A percentile compares a stretch with the other conserved stretches of the same genome.
phyloP scores from a whole-genome alignment of 1,140 invertebrate genomes.

The Drosophila kurseongensis region DNA sequence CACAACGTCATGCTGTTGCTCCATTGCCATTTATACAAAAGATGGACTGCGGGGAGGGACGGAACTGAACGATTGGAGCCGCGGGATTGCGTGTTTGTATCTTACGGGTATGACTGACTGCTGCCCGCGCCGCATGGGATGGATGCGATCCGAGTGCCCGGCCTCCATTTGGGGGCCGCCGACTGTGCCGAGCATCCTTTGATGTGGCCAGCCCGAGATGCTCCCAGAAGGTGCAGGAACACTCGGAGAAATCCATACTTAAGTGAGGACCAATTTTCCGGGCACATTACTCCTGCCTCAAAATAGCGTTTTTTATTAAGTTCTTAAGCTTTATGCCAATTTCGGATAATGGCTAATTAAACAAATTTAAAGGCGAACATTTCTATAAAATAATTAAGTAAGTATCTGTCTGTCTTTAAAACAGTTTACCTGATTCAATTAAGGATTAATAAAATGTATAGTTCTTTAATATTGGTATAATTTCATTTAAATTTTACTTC shows the following conservation, averaged over 20 bases:
- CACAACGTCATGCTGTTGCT: slow-evolving; percentile 81
- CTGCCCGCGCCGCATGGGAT: slow-evolving; percentile 67
- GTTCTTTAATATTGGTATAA: too few relatives aligned
- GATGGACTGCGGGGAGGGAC: slow-evolving; percentile 7
- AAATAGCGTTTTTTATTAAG: too few relatives aligned
- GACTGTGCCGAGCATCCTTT: slow-evolving; percentile 80
- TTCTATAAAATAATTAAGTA: too few relatives aligned
- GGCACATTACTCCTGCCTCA: too few relatives aligned
- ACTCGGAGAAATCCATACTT: background rate
- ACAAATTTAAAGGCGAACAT: too few relatives aligned
- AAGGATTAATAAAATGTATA: too few relatives aligned
- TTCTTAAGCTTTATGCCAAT: too few relatives aligned
- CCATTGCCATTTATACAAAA: slow-evolving; percentile 79
- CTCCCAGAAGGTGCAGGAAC: slow-evolving; percentile 32
- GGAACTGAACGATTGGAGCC: slow-evolving; percentile 40
- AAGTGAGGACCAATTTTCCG: too few relatives aligned
- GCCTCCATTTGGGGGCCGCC: slow-evolving; percentile 62
- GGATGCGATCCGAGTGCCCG: slow-evolving; percentile 42
- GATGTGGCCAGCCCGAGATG: slow-evolving; percentile 60
- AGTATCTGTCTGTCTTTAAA: too few relatives aligned
- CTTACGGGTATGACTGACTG: slow-evolving; percentile 80
- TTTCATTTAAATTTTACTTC: too few relatives aligned
- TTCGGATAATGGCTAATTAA: too few relatives aligned
- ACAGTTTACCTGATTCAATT: too few relatives aligned
- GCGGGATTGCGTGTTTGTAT: slow-evolving; percentile 66